Percentiles rank a stretch among this genome's conserved stretches.
Conservation (phyloP, 2,113 vertebrate species). For the Eulacestoma nigropectus region DNA sequence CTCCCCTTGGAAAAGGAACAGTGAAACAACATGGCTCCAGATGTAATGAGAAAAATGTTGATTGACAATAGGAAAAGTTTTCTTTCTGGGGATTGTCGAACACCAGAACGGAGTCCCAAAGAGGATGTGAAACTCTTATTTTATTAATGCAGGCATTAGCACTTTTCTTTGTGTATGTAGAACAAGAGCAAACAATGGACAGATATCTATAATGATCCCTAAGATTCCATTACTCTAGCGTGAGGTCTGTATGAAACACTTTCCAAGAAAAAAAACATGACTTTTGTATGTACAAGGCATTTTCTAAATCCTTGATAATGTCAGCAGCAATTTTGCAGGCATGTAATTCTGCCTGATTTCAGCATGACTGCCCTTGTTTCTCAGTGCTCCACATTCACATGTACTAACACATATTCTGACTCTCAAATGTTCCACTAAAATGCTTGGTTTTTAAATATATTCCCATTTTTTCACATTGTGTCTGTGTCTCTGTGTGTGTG, state of each 20-base stretch:
- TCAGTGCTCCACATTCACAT: not conserved
- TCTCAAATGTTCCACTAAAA: not conserved
- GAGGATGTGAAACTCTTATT: not conserved
- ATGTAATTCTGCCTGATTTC: not conserved
- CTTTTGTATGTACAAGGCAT: not conserved
- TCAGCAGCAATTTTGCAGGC: not conserved
- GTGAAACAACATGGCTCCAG: not conserved
- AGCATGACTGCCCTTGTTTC: not conserved
- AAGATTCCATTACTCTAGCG: not conserved
- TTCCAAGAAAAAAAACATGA: not conserved
- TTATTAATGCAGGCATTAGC: not conserved
- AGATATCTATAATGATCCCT: not conserved
- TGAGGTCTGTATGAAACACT: too few relatives aligned
- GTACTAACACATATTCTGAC: not conserved
- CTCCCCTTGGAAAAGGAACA: not conserved
- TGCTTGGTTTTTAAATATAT: fast-evolving
- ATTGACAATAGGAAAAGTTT: not conserved
- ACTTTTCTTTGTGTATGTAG: not conserved
- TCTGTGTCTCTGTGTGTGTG: too few relatives aligned
- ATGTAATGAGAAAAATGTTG: not conserved
- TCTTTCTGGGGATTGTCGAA: not conserved
- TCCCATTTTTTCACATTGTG: not conserved
- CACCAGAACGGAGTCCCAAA: not conserved
- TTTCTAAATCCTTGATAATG: not conserved
- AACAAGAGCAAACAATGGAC: not conserved